Evolutionary conservation across 2,797 vertebrate genomes (phyloP).

Genomic region (Acanthornis magna): DNA sequence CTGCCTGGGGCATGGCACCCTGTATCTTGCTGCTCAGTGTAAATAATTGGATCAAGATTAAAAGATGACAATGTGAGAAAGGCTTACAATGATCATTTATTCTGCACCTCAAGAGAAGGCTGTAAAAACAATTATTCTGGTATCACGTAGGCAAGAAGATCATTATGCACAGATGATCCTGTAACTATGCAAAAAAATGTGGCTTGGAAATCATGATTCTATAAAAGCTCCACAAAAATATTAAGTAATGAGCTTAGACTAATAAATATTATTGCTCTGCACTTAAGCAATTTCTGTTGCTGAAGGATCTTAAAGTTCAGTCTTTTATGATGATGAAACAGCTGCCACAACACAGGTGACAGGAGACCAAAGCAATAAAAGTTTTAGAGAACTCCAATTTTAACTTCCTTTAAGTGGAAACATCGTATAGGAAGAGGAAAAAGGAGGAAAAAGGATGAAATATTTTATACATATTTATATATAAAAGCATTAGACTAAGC

Average conservation of each 20-base stretch:
- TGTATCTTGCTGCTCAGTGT: neutral
- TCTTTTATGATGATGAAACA: constrained; percentile 24
- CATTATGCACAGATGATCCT: neutral
- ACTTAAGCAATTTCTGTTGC: neutral
- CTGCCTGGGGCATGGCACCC: neutral
- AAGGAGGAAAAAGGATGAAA: neutral
- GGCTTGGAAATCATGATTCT: constrained; percentile 3
- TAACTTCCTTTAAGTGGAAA: neutral
- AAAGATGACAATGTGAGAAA: constrained; percentile 39
- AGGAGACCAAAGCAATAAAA: neutral
- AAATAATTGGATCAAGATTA: constrained; percentile 55
- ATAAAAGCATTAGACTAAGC: neutral
- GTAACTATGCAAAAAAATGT: neutral
- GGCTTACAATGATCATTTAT: constrained; percentile 25
- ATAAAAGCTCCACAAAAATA: constrained; percentile 20
- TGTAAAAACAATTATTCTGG: constrained; percentile 40
- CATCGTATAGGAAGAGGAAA: neutral
- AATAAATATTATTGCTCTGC: constrained; percentile 41
- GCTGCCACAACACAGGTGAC: neutral
- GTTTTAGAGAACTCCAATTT: neutral
- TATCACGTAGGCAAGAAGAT: neutral
- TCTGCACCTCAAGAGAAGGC: constrained; percentile 28
- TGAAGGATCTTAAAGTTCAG: constrained; percentile 31
- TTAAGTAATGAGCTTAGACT: constrained; percentile 21
- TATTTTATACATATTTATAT: no score